Evolutionary conservation across 1,140 invertebrate genomes (phyloP).

Genomic region (Penaeus chinensis): DNA sequence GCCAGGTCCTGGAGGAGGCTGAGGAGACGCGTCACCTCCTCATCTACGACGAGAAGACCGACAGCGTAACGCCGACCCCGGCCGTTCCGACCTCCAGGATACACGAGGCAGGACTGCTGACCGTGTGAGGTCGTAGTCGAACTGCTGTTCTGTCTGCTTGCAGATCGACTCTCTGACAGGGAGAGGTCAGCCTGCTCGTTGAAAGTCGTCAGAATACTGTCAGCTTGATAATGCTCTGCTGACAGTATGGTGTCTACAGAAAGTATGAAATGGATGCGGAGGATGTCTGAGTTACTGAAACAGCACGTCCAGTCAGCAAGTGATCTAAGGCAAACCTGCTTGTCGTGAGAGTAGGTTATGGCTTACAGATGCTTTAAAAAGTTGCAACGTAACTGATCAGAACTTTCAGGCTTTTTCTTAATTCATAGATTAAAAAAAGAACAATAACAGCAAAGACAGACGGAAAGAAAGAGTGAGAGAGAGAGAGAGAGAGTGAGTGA

Average conservation of each 20-base stretch:
- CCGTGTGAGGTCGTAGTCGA: conserved; percentile 36
- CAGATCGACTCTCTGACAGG: not conserved
- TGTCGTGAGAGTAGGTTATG: too few relatives aligned
- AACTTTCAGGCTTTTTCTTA: too few relatives aligned
- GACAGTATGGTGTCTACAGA: too few relatives aligned
- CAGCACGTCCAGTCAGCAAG: too few relatives aligned
- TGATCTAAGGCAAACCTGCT: too few relatives aligned
- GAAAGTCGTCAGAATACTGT: too few relatives aligned
- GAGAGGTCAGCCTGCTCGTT: not conserved
- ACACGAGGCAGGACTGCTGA: conserved; percentile 62
- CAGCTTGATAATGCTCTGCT: too few relatives aligned
- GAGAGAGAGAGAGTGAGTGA: conserved; percentile 4
- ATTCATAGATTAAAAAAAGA: not conserved
- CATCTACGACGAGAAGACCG: conserved; percentile 58
- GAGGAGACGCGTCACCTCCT: conserved; percentile 58
- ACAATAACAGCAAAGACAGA: not conserved
- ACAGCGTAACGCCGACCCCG: conserved; percentile 42
- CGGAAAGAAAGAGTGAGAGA: conserved; percentile 5
- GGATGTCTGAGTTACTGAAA: too few relatives aligned
- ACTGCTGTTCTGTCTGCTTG: not conserved
- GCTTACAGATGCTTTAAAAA: too few relatives aligned
- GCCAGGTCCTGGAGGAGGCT: conserved; percentile 40
- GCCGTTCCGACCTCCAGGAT: conserved; percentile 60
- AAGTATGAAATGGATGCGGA: too few relatives aligned
- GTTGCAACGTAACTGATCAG: too few relatives aligned